Base-by-base conservation (phyloP, 2,797 vertebrate genomes). In the Xenentodon cancila region DNA sequence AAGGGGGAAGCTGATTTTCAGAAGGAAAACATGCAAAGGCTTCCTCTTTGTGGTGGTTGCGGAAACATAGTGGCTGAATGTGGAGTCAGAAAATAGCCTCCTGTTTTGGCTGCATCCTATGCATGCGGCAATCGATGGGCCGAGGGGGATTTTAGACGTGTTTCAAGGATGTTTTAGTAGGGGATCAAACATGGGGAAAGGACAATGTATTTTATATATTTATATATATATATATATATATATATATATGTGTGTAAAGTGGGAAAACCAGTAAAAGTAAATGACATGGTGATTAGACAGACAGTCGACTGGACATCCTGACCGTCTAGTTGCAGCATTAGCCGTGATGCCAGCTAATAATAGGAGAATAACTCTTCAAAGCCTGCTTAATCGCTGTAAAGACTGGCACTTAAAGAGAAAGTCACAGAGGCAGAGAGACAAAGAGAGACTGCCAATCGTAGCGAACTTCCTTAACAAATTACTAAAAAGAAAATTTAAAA, bases 281-380 rank as follows among this genome's bases (percentile, higher is more conserved):
- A 43, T 21, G 46, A 54, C 43, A 55, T 37, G 53, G 47, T 64
- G 51, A 71, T 11, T 20, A 64, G 57, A 61, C 52, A 66, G 59
- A 59, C 46, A 3, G 45, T 8, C 7, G 30, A 59, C 68, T 71
- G 65, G 44, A 69, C 70, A 60, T 25, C 64, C 75, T 61, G 70
- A 65, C 53, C 21, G 75, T 73, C 82, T 71, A 79, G 68, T 73
- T 76, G 68, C 58, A 75, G 83, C 65, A 79, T 83, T 74, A 75
- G 80, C 64, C 52, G 61, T 70, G 68, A 76, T 45, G 71, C 53
- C 7, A 55, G 74, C 81, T 88, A 88, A 86, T 84, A 81, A 85
- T 68, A 86, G 80, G 59, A 66, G 75, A 86, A 82, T 84, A 80
- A 89, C 80, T 79, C 75, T 27, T 73, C 75, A 87, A 89, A 90